phyloP scores from a whole-genome alignment of 1,140 invertebrate genomes.

The Tachypleus tridentatus region DNA sequence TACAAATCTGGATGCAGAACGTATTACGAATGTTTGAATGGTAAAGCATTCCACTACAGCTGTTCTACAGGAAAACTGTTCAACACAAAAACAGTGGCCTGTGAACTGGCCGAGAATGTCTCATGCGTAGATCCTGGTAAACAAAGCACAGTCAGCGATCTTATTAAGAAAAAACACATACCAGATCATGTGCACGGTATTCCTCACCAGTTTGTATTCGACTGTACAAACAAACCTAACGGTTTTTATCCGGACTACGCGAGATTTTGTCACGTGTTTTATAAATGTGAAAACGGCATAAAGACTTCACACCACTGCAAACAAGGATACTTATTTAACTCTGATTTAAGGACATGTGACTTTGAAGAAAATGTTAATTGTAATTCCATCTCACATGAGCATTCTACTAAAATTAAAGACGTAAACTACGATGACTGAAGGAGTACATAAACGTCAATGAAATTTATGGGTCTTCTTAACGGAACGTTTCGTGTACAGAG shows the following conservation, averaged over 20 bases:
- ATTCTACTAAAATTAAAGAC: too few species aligned
- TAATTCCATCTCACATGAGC: too few species aligned
- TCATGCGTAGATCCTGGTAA: background rate
- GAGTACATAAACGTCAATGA: too few species aligned
- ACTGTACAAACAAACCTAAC: slow-evolving; percentile 12
- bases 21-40: slow-evolving; percentile 16
- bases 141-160: background rate
- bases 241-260: slow-evolving; percentile 22
- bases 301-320: slow-evolving; percentile 19
- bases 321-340: slow-evolving; percentile 18
- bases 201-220: slow-evolving; percentile 12
- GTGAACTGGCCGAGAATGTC: background rate
- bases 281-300: slow-evolving; percentile 18
- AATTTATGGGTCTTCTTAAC: too few species aligned
- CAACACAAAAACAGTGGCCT: background rate
- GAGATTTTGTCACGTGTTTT: slow-evolving; percentile 20
- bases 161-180: too few species aligned
- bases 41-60: slow-evolving; percentile 2
- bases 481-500: too few species aligned
- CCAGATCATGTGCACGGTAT: slow-evolving; percentile 14
- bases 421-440: too few species aligned
- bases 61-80: slow-evolving; percentile 16
- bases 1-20: slow-evolving; percentile 9
- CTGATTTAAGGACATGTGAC: slow-evolving; percentile 16
- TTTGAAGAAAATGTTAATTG: slow-evolving; percentile 21